Conservation (phyloP, 2,888 invertebrate species). For the Melolontha melolontha region DNA sequence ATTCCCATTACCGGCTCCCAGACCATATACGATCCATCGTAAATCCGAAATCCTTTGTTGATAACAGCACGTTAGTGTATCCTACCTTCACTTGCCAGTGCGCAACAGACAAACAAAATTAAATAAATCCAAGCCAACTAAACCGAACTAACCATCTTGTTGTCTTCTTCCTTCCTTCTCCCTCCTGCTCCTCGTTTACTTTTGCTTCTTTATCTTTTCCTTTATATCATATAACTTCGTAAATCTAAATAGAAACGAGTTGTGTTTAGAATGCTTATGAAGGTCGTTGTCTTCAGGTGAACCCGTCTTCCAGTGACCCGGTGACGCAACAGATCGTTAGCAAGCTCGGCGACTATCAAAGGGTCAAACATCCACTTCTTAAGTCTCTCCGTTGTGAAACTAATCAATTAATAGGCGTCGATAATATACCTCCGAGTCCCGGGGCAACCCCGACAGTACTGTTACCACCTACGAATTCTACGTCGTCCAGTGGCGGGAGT, state of each 20-base stretch:
- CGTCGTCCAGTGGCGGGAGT: slow-evolving; percentile 8
- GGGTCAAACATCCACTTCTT: slow-evolving; percentile 70
- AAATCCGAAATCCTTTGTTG: slow-evolving; percentile 30
- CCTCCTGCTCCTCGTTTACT: too few relatives aligned
- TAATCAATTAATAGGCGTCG: slow-evolving; percentile 76
- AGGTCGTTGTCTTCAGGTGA: slow-evolving; percentile 69
- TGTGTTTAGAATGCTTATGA: slow-evolving; percentile 43
- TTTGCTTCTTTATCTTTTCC: background rate
- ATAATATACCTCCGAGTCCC: slow-evolving; percentile 76
- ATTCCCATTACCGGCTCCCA: slow-evolving; percentile 18
- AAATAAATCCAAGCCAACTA: background rate
- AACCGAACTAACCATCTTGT: background rate
- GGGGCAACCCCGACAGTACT: slow-evolving; percentile 68
- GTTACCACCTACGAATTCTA: slow-evolving; percentile 55
- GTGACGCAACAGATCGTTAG: slow-evolving; percentile 79
- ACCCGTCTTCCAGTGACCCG: slow-evolving; percentile 72
- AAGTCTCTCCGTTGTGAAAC: slow-evolving; percentile 68
- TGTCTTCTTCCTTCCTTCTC: too few relatives aligned
- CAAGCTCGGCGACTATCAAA: slow-evolving; percentile 77
- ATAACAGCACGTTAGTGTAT: slow-evolving; percentile 13
- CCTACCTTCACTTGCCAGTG: slow-evolving; percentile 1
- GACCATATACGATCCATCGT: slow-evolving; percentile 29
- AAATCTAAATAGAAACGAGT: slow-evolving; percentile 35
- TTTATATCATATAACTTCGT: background rate
- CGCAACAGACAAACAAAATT: slow-evolving; percentile 1